Evolutionary conservation across 2,888 invertebrate species (phyloP), one percentile per base, ranked within the genome.

Genomic region (Tetragonisca angustula): DNA sequence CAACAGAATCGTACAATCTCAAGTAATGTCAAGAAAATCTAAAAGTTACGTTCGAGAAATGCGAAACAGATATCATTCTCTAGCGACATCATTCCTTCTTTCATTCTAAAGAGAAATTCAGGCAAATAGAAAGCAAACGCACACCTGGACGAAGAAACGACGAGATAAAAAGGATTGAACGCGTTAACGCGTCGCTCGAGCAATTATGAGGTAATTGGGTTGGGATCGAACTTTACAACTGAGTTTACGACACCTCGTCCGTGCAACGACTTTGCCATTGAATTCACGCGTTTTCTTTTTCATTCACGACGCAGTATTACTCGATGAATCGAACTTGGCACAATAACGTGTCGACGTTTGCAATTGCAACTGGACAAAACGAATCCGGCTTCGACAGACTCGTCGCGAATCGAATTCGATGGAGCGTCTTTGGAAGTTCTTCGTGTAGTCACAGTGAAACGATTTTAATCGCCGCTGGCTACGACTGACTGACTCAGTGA

Each of bases 401-500:
- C 43, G 1, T 43, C 9, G 43, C 43, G 43, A 43, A 43, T 9
- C 9, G 9, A 43, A 43, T 43, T 43, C 43, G 43, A 43, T 9
- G 11, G 9, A 43, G 9, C 43, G 43, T 43, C 9, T 9, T 43
- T 43, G 43, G 43, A 43, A 43, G 43, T 11, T 43, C 43, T 76
- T 79, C 76, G 84, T 82, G 68, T 79, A 88, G 88, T 84, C 81
- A 76, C 80, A 82, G 67, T 27, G 43, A 43, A n/a, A 52, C 87
- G 89, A 88, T 88, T 87, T 82, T 79, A 87, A 89, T 89, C 88
- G 76, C 75, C 75, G 77, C 83, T 86, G 86, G 84, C 72, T 79
- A 74, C 77, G 85, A 90, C 91, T 92, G 92, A 92, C 90, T 92
- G 92, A 92, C 90, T 92, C 92, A 92, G 85, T 90, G 82, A 82